phyloP scores from a whole-genome alignment of 1,140 invertebrate species.

The Lepidurus couesii region DNA sequence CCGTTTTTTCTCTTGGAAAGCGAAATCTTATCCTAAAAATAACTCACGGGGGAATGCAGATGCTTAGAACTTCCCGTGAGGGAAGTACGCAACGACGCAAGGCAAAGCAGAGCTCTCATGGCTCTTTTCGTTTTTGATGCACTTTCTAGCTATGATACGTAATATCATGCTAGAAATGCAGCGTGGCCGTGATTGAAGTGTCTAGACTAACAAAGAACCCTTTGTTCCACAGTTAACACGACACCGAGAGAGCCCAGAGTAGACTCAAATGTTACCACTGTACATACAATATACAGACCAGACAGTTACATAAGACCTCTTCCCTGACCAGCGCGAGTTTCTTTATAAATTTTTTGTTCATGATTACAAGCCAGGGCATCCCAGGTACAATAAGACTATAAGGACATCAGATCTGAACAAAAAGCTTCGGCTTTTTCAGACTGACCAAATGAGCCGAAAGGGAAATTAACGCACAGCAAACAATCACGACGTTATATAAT shows the following conservation, averaged over 20 bases:
- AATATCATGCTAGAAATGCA: background rate
- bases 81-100: background rate
- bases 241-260: background rate
- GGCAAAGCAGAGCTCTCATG: background rate
- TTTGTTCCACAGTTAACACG: background rate
- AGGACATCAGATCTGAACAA: no score
- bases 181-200: background rate
- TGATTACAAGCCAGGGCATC: no score
- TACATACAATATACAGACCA: background rate
- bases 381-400: no score
- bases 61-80: conserved; percentile 1
- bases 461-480: background rate
- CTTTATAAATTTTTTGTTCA: no score
- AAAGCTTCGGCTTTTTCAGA: background rate
- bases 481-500: background rate
- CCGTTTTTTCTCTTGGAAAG: background rate
- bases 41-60: background rate
- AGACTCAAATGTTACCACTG: background rate
- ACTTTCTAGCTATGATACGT: background rate
- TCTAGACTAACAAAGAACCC: background rate
- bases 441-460: background rate
- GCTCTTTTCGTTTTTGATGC: background rate
- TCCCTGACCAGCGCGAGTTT: no score
- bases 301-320: background rate
- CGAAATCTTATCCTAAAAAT: background rate